Evolutionary conservation across 2,888 invertebrate genomes (phyloP).

Genomic region (Tetragonisca angustula): DNA sequence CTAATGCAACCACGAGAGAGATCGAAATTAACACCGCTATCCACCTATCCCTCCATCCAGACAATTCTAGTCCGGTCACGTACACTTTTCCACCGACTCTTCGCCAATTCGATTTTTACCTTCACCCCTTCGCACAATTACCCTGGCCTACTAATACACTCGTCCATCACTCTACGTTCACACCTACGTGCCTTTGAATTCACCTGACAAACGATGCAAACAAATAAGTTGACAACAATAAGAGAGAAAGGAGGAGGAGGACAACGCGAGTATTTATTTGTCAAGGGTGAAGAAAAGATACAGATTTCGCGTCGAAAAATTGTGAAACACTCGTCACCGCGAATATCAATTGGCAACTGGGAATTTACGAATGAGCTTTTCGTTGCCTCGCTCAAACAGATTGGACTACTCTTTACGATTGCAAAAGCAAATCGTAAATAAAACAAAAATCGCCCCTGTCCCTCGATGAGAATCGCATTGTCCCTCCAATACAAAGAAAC

Average conservation of each 20-base stretch:
- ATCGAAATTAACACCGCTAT: slow-evolving; percentile 30
- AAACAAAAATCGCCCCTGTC: no score
- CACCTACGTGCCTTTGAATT: slow-evolving; percentile 24
- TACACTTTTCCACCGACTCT: slow-evolving; percentile 41
- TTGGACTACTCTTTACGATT: no score
- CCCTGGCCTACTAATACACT: slow-evolving; percentile 37
- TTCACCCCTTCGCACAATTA: slow-evolving; percentile 30
- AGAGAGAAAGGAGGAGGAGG: not conserved
- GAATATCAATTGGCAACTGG: not conserved
- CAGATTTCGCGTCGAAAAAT: not conserved
- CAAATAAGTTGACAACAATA: slow-evolving; percentile 18
- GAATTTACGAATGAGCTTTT: no score
- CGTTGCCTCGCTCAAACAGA: no score
- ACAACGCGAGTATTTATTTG: not conserved
- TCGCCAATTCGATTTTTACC: slow-evolving; percentile 36
- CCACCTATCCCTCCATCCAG: not conserved
- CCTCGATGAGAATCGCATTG: slow-evolving; percentile 31
- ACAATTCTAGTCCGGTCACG: slow-evolving; percentile 47
- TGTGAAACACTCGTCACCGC: not conserved
- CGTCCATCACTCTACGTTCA: not conserved
- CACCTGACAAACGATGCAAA: not conserved
- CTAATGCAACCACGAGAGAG: slow-evolving; percentile 23
- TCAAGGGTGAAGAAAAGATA: not conserved
- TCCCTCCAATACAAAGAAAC: slow-evolving; percentile 22
- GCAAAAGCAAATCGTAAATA: no score